phyloP scores from a whole-genome alignment of 2,797 vertebrate species.

The Lithobates pipiens region DNA sequence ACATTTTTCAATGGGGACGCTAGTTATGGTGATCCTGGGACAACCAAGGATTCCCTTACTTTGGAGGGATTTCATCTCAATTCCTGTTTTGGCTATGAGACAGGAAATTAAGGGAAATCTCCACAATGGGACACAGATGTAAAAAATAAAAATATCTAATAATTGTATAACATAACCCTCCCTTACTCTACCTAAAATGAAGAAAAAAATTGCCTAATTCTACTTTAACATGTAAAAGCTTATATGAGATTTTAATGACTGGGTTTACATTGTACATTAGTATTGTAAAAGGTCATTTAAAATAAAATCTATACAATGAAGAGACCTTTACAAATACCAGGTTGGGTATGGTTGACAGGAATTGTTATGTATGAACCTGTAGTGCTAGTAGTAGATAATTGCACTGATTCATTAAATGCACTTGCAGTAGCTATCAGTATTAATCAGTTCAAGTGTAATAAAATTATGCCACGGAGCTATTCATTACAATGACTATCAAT shows the following conservation, averaged over 20 bases:
- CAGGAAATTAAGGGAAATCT: too few relatives aligned
- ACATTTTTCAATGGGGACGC: too few relatives aligned
- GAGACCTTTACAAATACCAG: neutral
- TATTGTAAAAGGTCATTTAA: neutral
- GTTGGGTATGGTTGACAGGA: neutral
- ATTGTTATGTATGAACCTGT: conserved; percentile 38
- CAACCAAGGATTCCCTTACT: too few relatives aligned
- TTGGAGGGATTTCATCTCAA: too few relatives aligned
- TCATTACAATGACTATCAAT: conserved; percentile 31
- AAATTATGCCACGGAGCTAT: conserved; percentile 32
- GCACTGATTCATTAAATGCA: conserved; percentile 27
- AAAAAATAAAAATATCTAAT: too few relatives aligned
- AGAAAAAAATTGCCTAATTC: too few relatives aligned
- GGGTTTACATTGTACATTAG: neutral
- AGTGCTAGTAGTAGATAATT: conserved; percentile 38
- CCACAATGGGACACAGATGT: too few relatives aligned
- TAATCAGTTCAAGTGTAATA: conserved; percentile 45
- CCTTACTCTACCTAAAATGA: too few relatives aligned
- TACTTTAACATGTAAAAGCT: neutral
- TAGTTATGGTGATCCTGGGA: too few relatives aligned
- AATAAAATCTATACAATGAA: neutral
- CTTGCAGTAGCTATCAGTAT: conserved; percentile 34
- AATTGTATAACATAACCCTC: too few relatives aligned
- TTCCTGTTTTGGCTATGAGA: too few relatives aligned
- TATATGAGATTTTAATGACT: neutral